A percentile compares a stretch with the other conserved stretches of the same genome.
These are phyloP conservation scores for Muscina levida DNA, from an alignment of 2,888 invertebrate species.

Conservation along the genomic window DNA sequence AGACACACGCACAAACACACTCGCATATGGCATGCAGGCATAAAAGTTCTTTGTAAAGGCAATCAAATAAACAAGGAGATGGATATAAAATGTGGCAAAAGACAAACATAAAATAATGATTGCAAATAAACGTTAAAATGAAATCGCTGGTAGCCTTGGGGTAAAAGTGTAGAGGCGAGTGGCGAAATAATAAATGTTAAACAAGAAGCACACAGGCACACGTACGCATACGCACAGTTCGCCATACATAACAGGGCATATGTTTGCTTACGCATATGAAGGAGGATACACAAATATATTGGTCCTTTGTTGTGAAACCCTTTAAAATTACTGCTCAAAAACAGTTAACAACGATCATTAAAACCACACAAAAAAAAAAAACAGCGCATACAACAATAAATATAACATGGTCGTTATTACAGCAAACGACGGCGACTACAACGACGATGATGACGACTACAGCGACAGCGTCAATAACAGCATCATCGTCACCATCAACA, in stretches of 20 bases:
- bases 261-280: background rate
- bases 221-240: background rate
- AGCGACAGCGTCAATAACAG: constrained; percentile 13
- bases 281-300: too few relatives aligned
- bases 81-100: background rate
- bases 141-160: background rate
- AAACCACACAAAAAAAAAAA: background rate
- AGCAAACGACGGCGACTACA: too few relatives aligned
- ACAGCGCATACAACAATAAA: background rate
- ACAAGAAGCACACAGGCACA: background rate
- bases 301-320: background rate
- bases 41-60: constrained; percentile 4
- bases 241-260: background rate
- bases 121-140: background rate
- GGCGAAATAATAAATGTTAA: constrained; percentile 4
- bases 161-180: background rate
- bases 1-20: too few relatives aligned
- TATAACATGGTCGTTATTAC: background rate
- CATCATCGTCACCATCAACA: background rate
- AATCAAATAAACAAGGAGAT: background rate
- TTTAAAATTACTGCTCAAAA: constrained; percentile 18
- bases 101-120: background rate
- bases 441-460: too few relatives aligned
- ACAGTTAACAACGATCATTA: constrained; percentile 12
- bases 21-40: too few relatives aligned